These are phyloP conservation scores for Brachypalpus laphriformis DNA, from an alignment of 2,888 invertebrate genomes.

Conservation along the genomic window DNA sequence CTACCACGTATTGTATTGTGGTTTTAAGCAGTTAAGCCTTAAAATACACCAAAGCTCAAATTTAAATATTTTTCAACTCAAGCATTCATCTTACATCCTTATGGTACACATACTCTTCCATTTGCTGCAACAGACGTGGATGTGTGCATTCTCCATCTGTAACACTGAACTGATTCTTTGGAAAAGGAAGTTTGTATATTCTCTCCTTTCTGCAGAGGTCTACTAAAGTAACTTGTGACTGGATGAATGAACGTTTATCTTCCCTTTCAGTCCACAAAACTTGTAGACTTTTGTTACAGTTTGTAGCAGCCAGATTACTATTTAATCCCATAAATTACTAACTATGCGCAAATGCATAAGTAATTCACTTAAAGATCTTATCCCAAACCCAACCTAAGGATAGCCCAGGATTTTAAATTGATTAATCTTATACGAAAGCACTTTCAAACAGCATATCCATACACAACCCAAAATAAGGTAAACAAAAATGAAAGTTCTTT, in stretches of 20 bases:
- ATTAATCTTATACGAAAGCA: conserved; percentile 41
- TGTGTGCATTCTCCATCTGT: too few species aligned
- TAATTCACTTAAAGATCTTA: conserved; percentile 52
- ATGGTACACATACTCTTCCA: too few species aligned
- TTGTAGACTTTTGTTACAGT: background rate
- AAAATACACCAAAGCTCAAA: too few species aligned
- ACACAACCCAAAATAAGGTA: conserved; percentile 26
- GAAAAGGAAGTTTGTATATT: background rate
- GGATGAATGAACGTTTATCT: conserved; percentile 4
- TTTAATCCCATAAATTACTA: conserved; percentile 46
- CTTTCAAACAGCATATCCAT: conserved; percentile 21
- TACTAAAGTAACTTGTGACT: background rate
- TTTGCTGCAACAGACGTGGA: too few species aligned
- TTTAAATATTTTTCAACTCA: background rate
- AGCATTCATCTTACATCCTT: background rate
- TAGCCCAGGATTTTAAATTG: conserved; percentile 51
- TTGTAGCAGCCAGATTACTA: conserved; percentile 8
- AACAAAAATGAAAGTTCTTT: conserved; percentile 57
- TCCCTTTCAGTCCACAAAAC: conserved; percentile 6
- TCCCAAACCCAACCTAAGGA: conserved; percentile 18
- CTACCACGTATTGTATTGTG: too few species aligned
- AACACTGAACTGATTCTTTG: background rate
- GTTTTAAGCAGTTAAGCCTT: too few species aligned
- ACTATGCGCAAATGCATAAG: conserved; percentile 35
- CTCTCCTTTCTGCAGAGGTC: background rate